Base-by-base conservation (phyloP, 2,888 invertebrate species). In the Drosophila paramelanica region DNA sequence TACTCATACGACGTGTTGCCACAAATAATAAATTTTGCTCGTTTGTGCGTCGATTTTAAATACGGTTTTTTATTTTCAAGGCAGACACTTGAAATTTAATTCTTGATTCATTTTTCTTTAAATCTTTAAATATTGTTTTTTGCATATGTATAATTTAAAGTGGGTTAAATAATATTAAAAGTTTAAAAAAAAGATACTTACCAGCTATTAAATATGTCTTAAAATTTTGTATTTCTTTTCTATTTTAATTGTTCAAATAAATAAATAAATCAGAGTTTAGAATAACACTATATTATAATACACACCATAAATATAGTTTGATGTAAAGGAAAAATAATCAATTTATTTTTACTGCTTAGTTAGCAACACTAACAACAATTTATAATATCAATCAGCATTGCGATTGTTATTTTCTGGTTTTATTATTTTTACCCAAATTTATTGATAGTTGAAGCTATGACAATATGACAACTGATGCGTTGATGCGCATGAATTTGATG, bases 1-100 rank as follows among this genome's bases (percentile, higher is more conserved):
- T 85, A 62, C 61, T 42, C 65, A 78, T 69, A 50, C 79, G 81
- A 75, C 68, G 51, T 72, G 75, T 69, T 39, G 45, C 53, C 57
- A 42, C 59, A 60, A 45, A 55, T 65, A 68, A 67, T 56, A 51
- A 55, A 58, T 51, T 50, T 65, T 27, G 20, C 25, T 42, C 64
- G 74, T 57, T 46, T 41, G 42, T 31, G 5, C 33, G 14, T 64
- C 17, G 58, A 60, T 65, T 51, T 14, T 13, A 50, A 57, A 60
- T 43, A 56, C 36, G 23, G 39, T 57, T 60, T 60, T 57, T 53
- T 11, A 36, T 23, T 42, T 14, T 5, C 25, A 10, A 13, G n/a
- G 36, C 31, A 43, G 50, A 33, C 49, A 66, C 36, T 27, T 42
- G 27, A 36, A n/a, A 31, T 4, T 49, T 10, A 14, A 14, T 10